Percentiles rank a stretch among this genome's conserved stretches.
phyloP scores from a whole-genome alignment of 2,113 vertebrate genomes.

The Balaeniceps rex region DNA sequence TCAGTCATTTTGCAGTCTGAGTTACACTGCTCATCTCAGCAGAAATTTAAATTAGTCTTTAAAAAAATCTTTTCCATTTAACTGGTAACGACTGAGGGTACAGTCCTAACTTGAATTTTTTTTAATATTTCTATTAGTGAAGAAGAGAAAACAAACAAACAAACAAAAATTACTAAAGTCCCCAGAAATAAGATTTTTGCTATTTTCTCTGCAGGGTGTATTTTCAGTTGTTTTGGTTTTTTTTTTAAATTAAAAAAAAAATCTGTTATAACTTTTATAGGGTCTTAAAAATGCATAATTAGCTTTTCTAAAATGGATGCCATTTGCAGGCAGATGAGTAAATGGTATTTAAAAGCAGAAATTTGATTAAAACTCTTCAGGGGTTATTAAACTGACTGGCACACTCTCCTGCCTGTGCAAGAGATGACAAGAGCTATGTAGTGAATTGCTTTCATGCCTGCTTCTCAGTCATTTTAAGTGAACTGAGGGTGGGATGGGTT shows the following conservation, averaged over 20 bases:
- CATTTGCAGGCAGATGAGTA: neutral
- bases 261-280: neutral
- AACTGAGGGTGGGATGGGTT: neutral
- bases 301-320: neutral
- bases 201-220: neutral
- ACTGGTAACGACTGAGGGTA: neutral
- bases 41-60: neutral
- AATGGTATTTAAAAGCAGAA: constrained; percentile 26
- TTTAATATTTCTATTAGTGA: neutral
- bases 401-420: neutral
- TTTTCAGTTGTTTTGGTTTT: neutral
- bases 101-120: neutral
- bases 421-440: neutral
- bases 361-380: neutral
- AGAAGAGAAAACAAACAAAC: neutral
- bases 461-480: neutral
- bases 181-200: neutral
- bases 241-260: neutral
- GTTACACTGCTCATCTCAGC: neutral
- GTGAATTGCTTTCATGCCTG: neutral
- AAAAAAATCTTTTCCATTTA: neutral
- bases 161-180: neutral
- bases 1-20: neutral
- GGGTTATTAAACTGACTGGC: constrained; percentile 7
- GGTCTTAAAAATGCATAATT: constrained; percentile 8